Percentiles rank a stretch among this genome's conserved stretches.
Conservation (phyloP, 2,888 invertebrate genomes). For the Drosophila subsilvestris region DNA sequence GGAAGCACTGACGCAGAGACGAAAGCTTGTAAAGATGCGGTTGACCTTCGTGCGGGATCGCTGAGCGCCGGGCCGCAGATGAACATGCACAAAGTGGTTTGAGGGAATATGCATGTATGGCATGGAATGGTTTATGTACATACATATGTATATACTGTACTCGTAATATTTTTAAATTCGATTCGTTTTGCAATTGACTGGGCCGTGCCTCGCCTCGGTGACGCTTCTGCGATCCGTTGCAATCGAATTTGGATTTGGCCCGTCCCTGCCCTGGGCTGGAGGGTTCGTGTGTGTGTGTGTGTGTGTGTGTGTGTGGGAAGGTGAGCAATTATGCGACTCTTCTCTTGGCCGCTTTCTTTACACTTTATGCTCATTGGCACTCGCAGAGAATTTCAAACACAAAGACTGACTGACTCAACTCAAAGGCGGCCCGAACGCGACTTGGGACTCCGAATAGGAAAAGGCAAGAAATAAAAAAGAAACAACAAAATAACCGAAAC, state of each 20-base stretch:
- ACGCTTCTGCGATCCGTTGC: conserved; percentile 29
- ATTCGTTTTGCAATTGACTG: conserved; percentile 63
- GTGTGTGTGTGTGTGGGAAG: conserved; percentile 12
- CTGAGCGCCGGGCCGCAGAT: too few species aligned
- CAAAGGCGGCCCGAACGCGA: conserved; percentile 26
- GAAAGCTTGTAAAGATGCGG: conserved; percentile 72
- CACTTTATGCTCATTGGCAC: conserved; percentile 26
- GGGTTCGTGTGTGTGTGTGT: conserved; percentile 9
- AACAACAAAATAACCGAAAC: conserved; percentile 32
- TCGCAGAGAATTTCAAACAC: conserved; percentile 53
- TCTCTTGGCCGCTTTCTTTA: conserved; percentile 32
- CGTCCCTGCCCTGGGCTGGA: conserved; percentile 5
- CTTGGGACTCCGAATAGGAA: conserved; percentile 8
- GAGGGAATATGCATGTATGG: conserved; percentile 12
- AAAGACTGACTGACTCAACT: conserved; percentile 10
- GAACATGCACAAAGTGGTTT: neutral
- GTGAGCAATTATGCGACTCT: conserved; percentile 39
- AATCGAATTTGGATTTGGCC: conserved; percentile 20
- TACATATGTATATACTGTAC: neutral
- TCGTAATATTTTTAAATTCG: conserved; percentile 28
- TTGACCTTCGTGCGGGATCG: conserved; percentile 61
- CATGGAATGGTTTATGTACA: neutral
- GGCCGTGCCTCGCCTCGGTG: conserved; percentile 27
- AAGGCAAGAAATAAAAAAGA: conserved; percentile 20
- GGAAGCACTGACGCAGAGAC: conserved; percentile 58